Base-by-base conservation (phyloP, 2,888 invertebrate species). In the Pristionchus entomophagus region DNA sequence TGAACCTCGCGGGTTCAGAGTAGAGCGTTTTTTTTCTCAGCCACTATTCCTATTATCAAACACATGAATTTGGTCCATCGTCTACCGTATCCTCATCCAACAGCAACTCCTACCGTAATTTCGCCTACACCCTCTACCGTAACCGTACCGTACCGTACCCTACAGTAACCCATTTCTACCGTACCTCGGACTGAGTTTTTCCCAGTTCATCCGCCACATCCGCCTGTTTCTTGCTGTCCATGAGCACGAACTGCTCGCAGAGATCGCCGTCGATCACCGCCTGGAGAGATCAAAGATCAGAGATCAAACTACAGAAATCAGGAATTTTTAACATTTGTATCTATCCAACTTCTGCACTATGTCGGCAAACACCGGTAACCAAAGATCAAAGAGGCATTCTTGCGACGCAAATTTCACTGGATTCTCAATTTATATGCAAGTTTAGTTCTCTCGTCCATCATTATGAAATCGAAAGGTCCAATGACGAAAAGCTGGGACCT, bases 261-360 rank as follows among this genome's bases (percentile, higher is more conserved):
- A 99, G 95, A 94, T 99, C 99, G 4, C 99, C 99, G 94, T 99
- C 99, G 90, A 99, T 96, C 0, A 99, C 97, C 95, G 97, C 98
- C 96, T 97, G 95, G 14, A 95, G 95, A 35, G n/a, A 32, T 19
- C 19, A 51, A 29, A 26, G 59, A 83, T 51, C 19, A 35, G 35
- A 32, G 65, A 65, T 65, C 17, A 65, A 65, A 65, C 6, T 45
- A 45, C 32, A 65, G n/a, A n/a, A n/a, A n/a, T n/a, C n/a, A n/a
- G n/a, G n/a, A n/a, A n/a, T n/a, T n/a, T n/a, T 32, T 29, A 35
- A 35, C 2, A 0, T 35, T 65, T 14, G 35, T 2, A 62, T 3
- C 19, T 35, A 59, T 26, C 22, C 2, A 56, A 56, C n/a, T 56
- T 6, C 8, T 17, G 2, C 2, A 3, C 56, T 56, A 8, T 3